These are phyloP conservation scores for Pseudochaenichthys georgianus DNA, from an alignment of 2,797 vertebrate genomes.

Conservation along the genomic window DNA sequence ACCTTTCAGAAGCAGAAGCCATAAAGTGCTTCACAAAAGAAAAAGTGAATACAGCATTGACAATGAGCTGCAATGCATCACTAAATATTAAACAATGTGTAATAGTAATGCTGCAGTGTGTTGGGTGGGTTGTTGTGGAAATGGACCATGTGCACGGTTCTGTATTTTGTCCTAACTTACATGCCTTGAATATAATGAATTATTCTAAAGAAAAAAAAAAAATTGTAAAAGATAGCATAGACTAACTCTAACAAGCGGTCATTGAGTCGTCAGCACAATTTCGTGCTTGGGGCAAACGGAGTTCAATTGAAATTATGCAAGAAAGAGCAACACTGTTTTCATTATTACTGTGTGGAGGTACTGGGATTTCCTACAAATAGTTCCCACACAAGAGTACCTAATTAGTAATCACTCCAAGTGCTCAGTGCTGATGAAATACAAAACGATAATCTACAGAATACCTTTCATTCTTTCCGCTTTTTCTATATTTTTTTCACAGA, in stretches of 20 bases:
- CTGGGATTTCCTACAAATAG: constrained; percentile 55
- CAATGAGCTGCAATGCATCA: background rate
- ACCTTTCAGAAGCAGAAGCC: constrained; percentile 2
- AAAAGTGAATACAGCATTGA: background rate
- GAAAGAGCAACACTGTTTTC: constrained; percentile 68
- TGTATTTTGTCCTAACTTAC: background rate
- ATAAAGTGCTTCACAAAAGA: background rate
- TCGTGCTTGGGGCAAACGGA: constrained; percentile 54
- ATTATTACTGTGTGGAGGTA: constrained; percentile 58
- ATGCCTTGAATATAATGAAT: constrained; percentile 16
- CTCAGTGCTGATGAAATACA: constrained; percentile 69
- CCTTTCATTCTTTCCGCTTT: constrained; percentile 57
- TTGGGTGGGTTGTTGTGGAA: background rate
- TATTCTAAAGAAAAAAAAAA: constrained; percentile 16
- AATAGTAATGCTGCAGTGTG: too few species aligned
- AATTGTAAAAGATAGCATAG: constrained; percentile 20
- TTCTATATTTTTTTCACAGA: constrained; percentile 5
- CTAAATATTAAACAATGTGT: too few species aligned
- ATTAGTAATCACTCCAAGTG: constrained; percentile 74
- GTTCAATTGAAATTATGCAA: constrained; percentile 74
- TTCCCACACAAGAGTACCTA: constrained; percentile 58
- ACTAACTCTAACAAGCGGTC: constrained; percentile 53
- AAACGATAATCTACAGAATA: constrained; percentile 62
- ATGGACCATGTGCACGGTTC: background rate
- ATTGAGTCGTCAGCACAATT: constrained; percentile 54